Conservation (phyloP, 1,140 invertebrate genomes). For the Diabrotica virgifera region DNA sequence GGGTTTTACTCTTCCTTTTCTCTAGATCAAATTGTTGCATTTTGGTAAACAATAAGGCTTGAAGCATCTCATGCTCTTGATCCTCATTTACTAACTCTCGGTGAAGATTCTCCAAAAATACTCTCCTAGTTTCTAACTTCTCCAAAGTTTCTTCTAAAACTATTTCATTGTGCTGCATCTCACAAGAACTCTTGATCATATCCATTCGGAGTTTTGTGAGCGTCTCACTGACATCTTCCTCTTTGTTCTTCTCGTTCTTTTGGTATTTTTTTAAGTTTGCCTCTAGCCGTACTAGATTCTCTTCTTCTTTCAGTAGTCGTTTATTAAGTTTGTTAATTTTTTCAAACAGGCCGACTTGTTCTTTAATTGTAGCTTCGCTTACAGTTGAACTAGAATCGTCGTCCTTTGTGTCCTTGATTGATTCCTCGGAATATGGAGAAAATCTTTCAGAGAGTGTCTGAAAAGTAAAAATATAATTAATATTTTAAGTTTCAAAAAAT, state of each 20-base stretch:
- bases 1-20: conserved; percentile 22
- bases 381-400: conserved; percentile 46
- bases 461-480: conserved; percentile 40
- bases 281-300: conserved; percentile 61
- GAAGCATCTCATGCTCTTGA: conserved; percentile 52
- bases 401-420: conserved; percentile 52
- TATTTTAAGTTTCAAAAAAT: no score
- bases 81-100: conserved; percentile 63
- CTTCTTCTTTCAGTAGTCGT: conserved; percentile 66
- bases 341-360: conserved; percentile 65
- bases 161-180: conserved; percentile 62
- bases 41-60: conserved; percentile 42
- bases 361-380: conserved; percentile 47
- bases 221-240: conserved; percentile 53
- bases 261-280: conserved; percentile 64
- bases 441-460: conserved; percentile 52
- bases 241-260: conserved; percentile 50
- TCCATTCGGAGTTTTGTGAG: conserved; percentile 54
- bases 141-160: conserved; percentile 62
- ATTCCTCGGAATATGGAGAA: conserved; percentile 55
- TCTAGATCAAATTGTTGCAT: conserved; percentile 23
- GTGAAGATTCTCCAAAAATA: conserved; percentile 61
- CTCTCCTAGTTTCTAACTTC: conserved; percentile 60
- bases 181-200: conserved; percentile 57
- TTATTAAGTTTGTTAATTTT: conserved; percentile 70